These are phyloP conservation scores for Rhagoletis pomonella DNA, from an alignment of 1,140 invertebrate genomes.

Conservation along the genomic window DNA sequence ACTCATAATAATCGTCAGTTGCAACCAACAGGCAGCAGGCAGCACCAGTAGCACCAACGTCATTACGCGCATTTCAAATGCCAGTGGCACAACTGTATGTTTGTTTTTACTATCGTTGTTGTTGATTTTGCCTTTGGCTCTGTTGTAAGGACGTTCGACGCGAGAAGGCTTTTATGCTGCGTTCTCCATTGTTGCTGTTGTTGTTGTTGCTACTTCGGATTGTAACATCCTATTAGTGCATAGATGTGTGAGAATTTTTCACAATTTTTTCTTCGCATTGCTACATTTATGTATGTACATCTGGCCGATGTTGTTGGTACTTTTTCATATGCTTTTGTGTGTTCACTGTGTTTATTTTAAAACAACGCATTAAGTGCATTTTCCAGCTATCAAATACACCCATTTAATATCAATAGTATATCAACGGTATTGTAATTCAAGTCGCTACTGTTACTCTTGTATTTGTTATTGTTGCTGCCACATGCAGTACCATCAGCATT, in stretches of 20 bases:
- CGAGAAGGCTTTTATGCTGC: background rate
- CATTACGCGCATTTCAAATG: constrained; percentile 14
- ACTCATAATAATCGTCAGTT: constrained; percentile 39
- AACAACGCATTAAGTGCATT: constrained; percentile 53
- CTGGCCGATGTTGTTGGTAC: background rate
- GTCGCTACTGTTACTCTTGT: constrained; percentile 32
- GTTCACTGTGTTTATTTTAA: constrained; percentile 30
- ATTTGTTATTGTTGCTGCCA: constrained; percentile 35
- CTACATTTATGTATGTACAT: background rate
- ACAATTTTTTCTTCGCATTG: background rate
- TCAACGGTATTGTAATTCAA: constrained; percentile 54
- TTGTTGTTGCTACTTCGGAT: background rate
- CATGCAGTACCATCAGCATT: background rate
- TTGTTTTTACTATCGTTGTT: background rate
- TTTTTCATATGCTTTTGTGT: background rate
- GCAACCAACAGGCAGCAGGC: constrained; percentile 3
- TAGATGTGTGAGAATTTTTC: background rate
- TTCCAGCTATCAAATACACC: constrained; percentile 56
- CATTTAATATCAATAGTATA: constrained; percentile 49
- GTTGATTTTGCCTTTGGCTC: background rate
- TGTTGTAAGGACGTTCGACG: background rate
- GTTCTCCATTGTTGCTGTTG: background rate
- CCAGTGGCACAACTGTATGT: background rate
- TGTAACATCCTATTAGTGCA: background rate
- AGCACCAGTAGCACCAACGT: background rate